Base-by-base conservation (phyloP, 53 echinoderm and acorn worm genomes). In the Echinometra lucunter region DNA sequence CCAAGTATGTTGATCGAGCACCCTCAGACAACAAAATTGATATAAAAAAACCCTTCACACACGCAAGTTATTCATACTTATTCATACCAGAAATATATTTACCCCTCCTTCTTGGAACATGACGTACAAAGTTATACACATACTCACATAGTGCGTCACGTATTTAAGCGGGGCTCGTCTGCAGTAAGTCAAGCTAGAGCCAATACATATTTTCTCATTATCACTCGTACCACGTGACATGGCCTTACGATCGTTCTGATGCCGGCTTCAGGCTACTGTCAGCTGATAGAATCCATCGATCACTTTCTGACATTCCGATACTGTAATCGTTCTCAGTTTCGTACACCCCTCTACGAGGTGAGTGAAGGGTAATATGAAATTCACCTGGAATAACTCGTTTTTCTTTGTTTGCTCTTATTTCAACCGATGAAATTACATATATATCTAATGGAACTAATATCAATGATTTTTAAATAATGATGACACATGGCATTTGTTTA, bases 221-320 rank as follows among this genome's bases (percentile, higher is more conserved):
- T 85, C 49, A 85, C 44, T 15, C 45, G 27, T 3, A 49, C 28
- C 85, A 85, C 85, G 85, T 85, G 85, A 49, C 49, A n/a, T 45
- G 13, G 49, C 49, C 45, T 47, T 16, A n/a, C 12, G 85, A 49
- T 47, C 47, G 47, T 49, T n/a, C 19, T 18, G 4, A 85, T 85
- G 13, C 7, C 7, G 28, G 85, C 85, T 85, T 18, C n/a, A 37
- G 85, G 85, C 85, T 21, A 85, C 30, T 9, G 47, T 85, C 49
- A 49, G 85, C 34, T 85, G 47, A 85, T 85, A 49, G 85, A 45
- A 81, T 49, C 45, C 49, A 85, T 85, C 85, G 85, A 85, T 85
- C 85, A 85, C 53, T n/a, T 85, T 85, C 38, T 85, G 85, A 47
- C 85, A 85, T 49, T 42, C 12, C 49, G 45, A 85, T 85, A 53